phyloP scores from a whole-genome alignment of 2,797 vertebrate genomes.

The Prunella strophiata region DNA sequence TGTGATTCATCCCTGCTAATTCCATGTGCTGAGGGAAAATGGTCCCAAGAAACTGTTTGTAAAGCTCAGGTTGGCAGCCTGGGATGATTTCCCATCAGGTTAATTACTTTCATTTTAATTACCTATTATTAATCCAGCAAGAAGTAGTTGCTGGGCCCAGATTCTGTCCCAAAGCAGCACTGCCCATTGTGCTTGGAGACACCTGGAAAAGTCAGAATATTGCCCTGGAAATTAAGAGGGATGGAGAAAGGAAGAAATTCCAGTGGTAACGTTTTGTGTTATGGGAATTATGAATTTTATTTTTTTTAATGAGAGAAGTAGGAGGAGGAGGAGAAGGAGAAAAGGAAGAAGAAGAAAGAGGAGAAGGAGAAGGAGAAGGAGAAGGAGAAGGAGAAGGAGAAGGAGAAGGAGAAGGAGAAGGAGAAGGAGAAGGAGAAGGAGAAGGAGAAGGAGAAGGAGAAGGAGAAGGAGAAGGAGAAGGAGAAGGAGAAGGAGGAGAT shows the following conservation, averaged over 20 bases:
- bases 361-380: accelerated
- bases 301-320: background rate
- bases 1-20: background rate
- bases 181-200: background rate
- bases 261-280: background rate
- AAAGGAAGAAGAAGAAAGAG: accelerated
- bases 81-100: background rate
- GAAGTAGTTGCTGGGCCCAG: background rate
- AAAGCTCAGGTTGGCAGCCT: background rate
- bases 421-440: accelerated
- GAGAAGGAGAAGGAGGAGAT: accelerated
- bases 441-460: accelerated
- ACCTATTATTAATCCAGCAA: background rate
- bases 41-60: background rate
- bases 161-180: accelerated
- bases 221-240: background rate
- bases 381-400: accelerated
- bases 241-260: background rate
- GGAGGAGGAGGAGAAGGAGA: accelerated
- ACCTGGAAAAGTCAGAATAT: background rate
- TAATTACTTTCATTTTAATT: background rate
- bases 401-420: accelerated
- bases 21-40: background rate
- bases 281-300: background rate
- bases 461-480: accelerated